Conservation (phyloP, 2,113 vertebrate genomes). For the Rhinogobius similis region DNA sequence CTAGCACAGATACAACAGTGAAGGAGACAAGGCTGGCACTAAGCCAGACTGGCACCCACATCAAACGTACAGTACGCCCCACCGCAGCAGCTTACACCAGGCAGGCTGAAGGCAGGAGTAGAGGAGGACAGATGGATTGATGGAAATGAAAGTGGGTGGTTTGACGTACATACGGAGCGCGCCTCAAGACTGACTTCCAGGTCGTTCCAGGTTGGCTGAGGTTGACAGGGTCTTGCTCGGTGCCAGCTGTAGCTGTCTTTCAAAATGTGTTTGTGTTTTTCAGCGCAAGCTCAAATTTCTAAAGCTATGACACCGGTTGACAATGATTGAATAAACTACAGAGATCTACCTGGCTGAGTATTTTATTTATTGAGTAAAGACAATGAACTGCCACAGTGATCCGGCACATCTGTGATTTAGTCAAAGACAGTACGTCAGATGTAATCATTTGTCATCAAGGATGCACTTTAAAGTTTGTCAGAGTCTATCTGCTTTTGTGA, state of each 20-base stretch:
- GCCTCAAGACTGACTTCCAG: constrained; percentile 48
- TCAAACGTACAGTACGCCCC: constrained; percentile 71
- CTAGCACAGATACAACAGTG: constrained; percentile 45
- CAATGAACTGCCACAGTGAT: constrained; percentile 16
- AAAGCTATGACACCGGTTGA: constrained; percentile 24
- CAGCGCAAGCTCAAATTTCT: constrained; percentile 27
- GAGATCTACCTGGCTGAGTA: constrained; percentile 18
- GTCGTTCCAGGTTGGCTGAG: constrained; percentile 50
- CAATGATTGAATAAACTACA: constrained; percentile 32
- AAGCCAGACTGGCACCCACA: constrained; percentile 73
- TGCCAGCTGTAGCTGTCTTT: constrained; percentile 46
- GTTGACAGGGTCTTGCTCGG: constrained; percentile 43
- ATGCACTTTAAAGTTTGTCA: not conserved
- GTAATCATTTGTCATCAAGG: constrained; percentile 6
- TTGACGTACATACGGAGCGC: constrained; percentile 49
- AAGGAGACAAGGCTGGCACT: constrained; percentile 65
- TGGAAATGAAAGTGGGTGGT: constrained; percentile 64
- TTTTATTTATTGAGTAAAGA: constrained; percentile 32
- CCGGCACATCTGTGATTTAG: constrained; percentile 11
- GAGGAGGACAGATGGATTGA: constrained; percentile 68
- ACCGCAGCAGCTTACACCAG: constrained; percentile 69
- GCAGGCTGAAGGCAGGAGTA: constrained; percentile 56
- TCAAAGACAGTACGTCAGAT: not conserved
- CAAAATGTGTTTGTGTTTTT: constrained; percentile 39
- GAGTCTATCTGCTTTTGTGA: not conserved